Percentiles rank a stretch among this genome's conserved stretches.
Conservation (phyloP, 1,140 invertebrate species). For the Drosophila rhopaloa region DNA sequence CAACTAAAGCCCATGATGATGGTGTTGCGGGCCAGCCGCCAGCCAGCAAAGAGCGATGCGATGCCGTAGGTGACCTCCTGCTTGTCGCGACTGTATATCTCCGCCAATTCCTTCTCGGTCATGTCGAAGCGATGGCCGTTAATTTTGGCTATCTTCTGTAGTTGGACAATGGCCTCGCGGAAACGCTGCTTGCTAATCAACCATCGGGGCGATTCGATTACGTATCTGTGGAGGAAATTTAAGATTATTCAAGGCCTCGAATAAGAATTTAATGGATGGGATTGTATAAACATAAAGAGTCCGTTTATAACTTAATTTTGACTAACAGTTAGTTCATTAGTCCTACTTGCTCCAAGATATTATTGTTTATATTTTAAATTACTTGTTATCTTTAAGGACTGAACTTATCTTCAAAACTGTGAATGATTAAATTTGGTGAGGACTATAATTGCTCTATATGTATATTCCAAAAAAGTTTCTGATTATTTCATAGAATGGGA, state of each 20-base stretch:
- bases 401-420: too few relatives aligned
- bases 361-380: too few relatives aligned
- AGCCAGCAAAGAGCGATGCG: conserved; percentile 86
- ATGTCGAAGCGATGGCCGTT: conserved; percentile 86
- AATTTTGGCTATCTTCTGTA: conserved; percentile 87
- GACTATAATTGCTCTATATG: background rate
- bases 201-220: conserved; percentile 89
- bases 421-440: background rate
- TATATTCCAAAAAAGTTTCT: background rate
- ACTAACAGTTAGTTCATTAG: too few relatives aligned
- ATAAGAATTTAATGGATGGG: background rate
- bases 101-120: conserved; percentile 77
- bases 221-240: conserved; percentile 81
- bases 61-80: conserved; percentile 85
- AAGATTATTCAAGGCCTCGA: conserved; percentile 2
- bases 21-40: conserved; percentile 86
- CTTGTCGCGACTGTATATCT: conserved; percentile 76
- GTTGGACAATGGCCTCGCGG: conserved; percentile 86
- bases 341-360: too few relatives aligned
- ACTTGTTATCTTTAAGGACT: too few relatives aligned
- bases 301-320: too few relatives aligned
- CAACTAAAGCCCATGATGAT: conserved; percentile 85
- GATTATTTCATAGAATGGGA: background rate
- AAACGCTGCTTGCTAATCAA: conserved; percentile 87
- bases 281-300: background rate